Evolutionary conservation across 2,888 invertebrate species (phyloP).

Genomic region (Meteorus colon): DNA sequence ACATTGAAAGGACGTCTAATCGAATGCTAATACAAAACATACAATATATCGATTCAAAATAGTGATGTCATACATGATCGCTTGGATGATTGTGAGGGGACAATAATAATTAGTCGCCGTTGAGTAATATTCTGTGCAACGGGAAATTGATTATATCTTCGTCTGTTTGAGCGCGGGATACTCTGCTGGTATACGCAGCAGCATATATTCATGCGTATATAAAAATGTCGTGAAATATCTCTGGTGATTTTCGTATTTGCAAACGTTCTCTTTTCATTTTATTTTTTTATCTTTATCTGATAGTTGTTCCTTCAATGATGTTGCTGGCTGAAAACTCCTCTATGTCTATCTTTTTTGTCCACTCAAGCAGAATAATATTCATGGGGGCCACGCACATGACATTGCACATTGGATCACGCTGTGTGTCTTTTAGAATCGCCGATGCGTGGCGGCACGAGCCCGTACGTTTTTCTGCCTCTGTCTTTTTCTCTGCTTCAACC

Average conservation of each 20-base stretch:
- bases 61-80: neutral
- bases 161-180: neutral
- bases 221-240: neutral
- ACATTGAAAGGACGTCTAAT: neutral
- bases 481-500: neutral
- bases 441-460: slow-evolving; percentile 42
- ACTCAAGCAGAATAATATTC: slow-evolving; percentile 33
- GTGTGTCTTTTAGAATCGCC: slow-evolving; percentile 8
- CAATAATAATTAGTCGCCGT: neutral
- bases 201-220: neutral
- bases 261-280: neutral
- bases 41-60: neutral
- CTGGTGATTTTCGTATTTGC: neutral
- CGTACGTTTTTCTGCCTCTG: slow-evolving; percentile 24
- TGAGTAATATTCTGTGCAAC: neutral
- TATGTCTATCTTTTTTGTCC: neutral
- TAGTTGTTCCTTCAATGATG: neutral
- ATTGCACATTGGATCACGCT: neutral
- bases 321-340: neutral
- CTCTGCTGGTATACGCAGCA: neutral
- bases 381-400: neutral
- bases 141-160: neutral
- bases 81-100: neutral
- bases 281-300: neutral
- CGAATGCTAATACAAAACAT: neutral